Percentiles rank a stretch among this genome's conserved stretches.
These are phyloP conservation scores for Diorhabda carinulata DNA, from an alignment of 1,140 invertebrate genomes.

Conservation along the genomic window DNA sequence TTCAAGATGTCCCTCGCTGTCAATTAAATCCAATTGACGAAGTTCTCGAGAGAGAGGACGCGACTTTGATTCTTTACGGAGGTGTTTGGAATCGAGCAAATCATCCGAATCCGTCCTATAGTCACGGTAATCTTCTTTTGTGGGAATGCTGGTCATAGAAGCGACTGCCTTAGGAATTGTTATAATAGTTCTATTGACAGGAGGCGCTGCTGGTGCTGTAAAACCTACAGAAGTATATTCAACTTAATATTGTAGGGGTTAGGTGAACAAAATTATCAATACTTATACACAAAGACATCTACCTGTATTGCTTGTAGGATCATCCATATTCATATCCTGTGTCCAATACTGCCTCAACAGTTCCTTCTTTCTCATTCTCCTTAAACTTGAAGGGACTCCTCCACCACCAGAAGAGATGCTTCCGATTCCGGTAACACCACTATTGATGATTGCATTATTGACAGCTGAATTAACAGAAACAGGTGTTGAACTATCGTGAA, in stretches of 20 bases:
- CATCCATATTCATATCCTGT: constrained; percentile 81
- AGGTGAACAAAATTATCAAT: not conserved
- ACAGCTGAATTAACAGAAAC: constrained; percentile 23
- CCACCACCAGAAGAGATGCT: not conserved
- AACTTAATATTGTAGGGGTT: too few relatives aligned
- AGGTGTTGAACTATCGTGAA: constrained; percentile 31
- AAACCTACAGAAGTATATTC: constrained; percentile 25
- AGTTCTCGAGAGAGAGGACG: constrained; percentile 55
- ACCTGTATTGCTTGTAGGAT: constrained; percentile 50
- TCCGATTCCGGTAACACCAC: constrained; percentile 29
- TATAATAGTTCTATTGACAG: constrained; percentile 66
- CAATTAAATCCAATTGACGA: constrained; percentile 52
- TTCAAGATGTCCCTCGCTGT: constrained; percentile 47
- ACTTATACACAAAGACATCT: not conserved
- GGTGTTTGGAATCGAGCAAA: constrained; percentile 65
- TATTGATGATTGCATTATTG: constrained; percentile 29
- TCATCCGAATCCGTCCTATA: constrained; percentile 52
- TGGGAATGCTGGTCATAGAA: constrained; percentile 79
- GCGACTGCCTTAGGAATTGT: constrained; percentile 83
- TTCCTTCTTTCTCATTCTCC: constrained; percentile 87
- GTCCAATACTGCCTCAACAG: constrained; percentile 79
- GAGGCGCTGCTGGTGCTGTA: constrained; percentile 57
- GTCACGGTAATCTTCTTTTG: constrained; percentile 73
- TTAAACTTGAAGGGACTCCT: constrained; percentile 62
- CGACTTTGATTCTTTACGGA: constrained; percentile 58